Evolutionary conservation across 2,888 invertebrate genomes (phyloP), one percentile per base, ranked within the genome.

Genomic region (Saturnia pavonia): DNA sequence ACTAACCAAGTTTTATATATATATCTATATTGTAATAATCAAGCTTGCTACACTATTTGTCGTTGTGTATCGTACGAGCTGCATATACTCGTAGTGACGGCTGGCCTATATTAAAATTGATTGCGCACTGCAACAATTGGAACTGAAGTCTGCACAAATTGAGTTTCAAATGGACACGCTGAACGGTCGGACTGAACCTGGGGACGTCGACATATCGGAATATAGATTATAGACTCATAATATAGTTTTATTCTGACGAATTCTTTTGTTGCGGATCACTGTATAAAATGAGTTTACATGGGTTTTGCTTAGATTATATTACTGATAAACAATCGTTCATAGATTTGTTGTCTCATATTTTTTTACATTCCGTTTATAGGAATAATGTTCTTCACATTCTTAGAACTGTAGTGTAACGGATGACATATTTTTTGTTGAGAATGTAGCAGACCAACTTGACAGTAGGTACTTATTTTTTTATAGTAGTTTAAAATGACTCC

Each of bases 51-150:
- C 1, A 40, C 40, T n/a, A 65, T 7, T 40, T 40, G 45, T 14
- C 77, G 68, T 74, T 80, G 74, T 76, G 79, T 82, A 72, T 70
- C 74, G 69, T 63, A 63, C 54, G 48, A 70, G 73, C 68, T 75
- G 73, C 73, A 71, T 40, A 65, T 70, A n/a, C n/a, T n/a, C n/a
- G n/a, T n/a, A 70, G 75, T 76, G 77, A 76, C 74, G 76, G 73
- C 76, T 76, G 71, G 78, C 76, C 80, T 77, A 81, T 84, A 86
- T 86, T 83, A 85, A 85, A 86, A 87, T 86, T 86, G 87, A 86
- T 87, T 85, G 84, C 80, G 74, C 82, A 79, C 74, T 78, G 82
- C 65, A 82, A 84, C 84, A 85, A 83, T 85, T 82, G 82, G 82
- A 85, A 80, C 80, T 76, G 75, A 77, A 83, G 79, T 84, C 82